Conservation (phyloP, 2,888 invertebrate species). For the Penaeus monodon region DNA sequence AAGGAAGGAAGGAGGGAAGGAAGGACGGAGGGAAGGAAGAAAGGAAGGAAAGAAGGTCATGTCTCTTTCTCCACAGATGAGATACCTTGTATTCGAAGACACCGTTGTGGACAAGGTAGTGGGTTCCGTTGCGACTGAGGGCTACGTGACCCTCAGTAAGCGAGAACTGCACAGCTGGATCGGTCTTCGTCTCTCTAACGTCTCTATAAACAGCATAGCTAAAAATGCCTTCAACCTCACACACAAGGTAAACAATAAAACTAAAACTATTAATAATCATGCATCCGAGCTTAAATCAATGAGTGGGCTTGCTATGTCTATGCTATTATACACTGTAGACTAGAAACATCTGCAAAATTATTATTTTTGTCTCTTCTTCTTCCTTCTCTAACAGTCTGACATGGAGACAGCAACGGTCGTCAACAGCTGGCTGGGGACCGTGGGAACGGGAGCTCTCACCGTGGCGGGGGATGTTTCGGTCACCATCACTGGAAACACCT, state of each 20-base stretch:
- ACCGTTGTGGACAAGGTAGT: conserved; percentile 41
- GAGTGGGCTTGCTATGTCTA: too few species aligned
- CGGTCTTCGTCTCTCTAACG: conserved; percentile 48
- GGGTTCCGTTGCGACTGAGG: conserved; percentile 51
- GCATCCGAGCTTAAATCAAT: too few species aligned
- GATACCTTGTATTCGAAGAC: conserved; percentile 53
- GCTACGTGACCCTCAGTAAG: conserved; percentile 48
- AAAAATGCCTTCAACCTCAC: conserved; percentile 59
- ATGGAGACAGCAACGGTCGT: conserved; percentile 29
- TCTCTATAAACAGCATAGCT: conserved; percentile 35
- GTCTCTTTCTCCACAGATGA: conserved; percentile 10
- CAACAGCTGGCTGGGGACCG: conserved; percentile 23
- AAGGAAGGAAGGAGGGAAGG: too few species aligned
- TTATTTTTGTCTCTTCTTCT: not conserved
- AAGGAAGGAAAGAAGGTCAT: too few species aligned
- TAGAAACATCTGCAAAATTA: too few species aligned
- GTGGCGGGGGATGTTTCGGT: conserved; percentile 39
- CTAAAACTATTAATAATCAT: too few species aligned
- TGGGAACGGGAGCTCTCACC: conserved; percentile 32
- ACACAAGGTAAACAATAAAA: conserved; percentile 41
- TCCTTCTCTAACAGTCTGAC: conserved; percentile 34
- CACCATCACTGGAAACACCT: conserved; percentile 43
- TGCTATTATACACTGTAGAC: too few species aligned
- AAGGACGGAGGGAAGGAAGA: too few species aligned
- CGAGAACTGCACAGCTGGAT: conserved; percentile 52